Conservation (phyloP, 2,888 invertebrate species). For the Mayetiola destructor region DNA sequence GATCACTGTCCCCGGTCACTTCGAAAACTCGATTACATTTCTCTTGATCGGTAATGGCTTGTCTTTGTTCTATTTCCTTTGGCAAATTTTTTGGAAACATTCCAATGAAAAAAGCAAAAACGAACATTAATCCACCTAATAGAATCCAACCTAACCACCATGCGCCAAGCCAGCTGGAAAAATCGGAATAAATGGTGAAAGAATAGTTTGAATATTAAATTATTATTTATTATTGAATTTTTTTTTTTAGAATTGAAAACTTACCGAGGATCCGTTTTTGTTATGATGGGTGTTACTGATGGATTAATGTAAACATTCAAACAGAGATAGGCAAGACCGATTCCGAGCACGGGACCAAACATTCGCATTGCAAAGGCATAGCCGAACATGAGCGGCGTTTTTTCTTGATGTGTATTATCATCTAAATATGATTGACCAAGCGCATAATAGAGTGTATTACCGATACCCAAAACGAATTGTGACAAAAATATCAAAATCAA, state of each 20-base stretch:
- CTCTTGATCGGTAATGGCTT: constrained; percentile 24
- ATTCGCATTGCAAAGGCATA: constrained; percentile 33
- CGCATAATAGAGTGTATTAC: constrained; percentile 49
- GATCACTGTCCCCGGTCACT: not conserved
- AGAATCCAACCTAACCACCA: constrained; percentile 62
- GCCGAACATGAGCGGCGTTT: constrained; percentile 44
- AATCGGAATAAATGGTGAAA: constrained; percentile 22
- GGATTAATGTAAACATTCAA: constrained; percentile 46
- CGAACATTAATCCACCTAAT: constrained; percentile 38
- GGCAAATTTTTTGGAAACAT: constrained; percentile 47
- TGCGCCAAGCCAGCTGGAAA: constrained; percentile 37
- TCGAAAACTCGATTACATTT: constrained; percentile 23
- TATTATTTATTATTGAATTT: not conserved
- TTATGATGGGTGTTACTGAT: constrained; percentile 43
- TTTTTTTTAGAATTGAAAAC: constrained; percentile 14
- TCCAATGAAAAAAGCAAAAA: constrained; percentile 46
- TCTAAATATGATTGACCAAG: constrained; percentile 54
- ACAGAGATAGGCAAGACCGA: constrained; percentile 38
- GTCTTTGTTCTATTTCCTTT: constrained; percentile 19
- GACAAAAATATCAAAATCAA: constrained; percentile 47
- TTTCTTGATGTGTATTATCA: constrained; percentile 50
- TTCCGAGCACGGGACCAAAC: constrained; percentile 44
- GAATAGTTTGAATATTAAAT: not conserved
- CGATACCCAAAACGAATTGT: constrained; percentile 53
- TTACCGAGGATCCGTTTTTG: constrained; percentile 49